Evolutionary conservation across 2,888 invertebrate genomes (phyloP).

Genomic region (Gymnocheta viridis): DNA sequence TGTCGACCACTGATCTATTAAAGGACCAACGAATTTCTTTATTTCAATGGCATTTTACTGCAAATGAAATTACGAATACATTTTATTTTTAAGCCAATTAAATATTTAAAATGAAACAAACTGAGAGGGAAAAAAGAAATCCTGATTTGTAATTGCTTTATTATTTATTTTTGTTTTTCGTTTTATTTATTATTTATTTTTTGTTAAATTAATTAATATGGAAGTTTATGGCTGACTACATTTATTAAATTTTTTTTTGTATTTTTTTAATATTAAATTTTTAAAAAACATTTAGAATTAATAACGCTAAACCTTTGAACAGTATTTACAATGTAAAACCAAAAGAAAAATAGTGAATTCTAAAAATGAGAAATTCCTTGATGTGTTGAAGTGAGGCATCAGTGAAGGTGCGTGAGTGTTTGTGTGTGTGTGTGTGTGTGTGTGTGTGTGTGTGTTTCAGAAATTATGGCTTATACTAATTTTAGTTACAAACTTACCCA

Average conservation of each 20-base stretch:
- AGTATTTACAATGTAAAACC: conserved; percentile 65
- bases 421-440: neutral
- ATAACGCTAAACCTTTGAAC: conserved; percentile 69
- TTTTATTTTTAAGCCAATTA: too few relatives aligned
- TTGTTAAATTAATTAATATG: conserved; percentile 19
- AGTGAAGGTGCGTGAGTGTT: conserved; percentile 5
- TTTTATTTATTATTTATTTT: neutral
- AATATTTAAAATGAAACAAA: neutral
- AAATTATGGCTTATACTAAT: conserved; percentile 67
- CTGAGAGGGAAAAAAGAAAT: neutral
- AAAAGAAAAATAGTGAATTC: neutral
- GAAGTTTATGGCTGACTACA: conserved; percentile 29
- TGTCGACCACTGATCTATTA: too few relatives aligned
- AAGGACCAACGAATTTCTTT: too few relatives aligned
- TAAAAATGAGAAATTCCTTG: neutral
- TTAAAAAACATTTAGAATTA: conserved; percentile 69
- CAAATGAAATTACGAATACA: too few relatives aligned
- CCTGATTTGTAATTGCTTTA: neutral
- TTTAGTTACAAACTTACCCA: conserved; percentile 70
- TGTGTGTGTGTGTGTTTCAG: conserved; percentile 55
- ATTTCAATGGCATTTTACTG: too few relatives aligned
- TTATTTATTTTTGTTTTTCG: neutral
- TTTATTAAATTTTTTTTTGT: conserved; percentile 60
- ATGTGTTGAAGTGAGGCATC: conserved; percentile 8
- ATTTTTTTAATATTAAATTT: conserved; percentile 51